A percentile compares a stretch with the other conserved stretches of the same genome.
Evolutionary conservation across 2,113 vertebrate species (phyloP).

Genomic region (Poecilia latipinna): DNA sequence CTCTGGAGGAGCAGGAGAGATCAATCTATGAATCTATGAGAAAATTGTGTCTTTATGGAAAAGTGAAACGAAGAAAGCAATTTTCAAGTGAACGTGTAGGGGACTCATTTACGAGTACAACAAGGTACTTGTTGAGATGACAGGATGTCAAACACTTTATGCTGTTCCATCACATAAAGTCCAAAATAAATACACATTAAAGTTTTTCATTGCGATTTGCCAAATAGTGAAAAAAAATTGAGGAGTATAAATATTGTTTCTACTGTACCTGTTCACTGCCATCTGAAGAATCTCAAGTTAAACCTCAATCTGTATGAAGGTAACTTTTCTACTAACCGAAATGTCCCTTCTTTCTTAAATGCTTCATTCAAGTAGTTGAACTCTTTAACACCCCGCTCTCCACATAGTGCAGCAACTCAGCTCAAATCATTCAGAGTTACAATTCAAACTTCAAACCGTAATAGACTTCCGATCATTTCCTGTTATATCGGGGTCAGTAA

Average conservation of each 20-base stretch:
- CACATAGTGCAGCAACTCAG: slow-evolving; percentile 22
- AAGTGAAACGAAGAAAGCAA: background rate
- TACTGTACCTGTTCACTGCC: background rate
- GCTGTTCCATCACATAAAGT: no score
- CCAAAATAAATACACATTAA: background rate
- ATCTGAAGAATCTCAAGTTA: background rate
- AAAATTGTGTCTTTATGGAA: background rate
- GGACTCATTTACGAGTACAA: background rate
- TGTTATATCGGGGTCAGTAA: slow-evolving; percentile 56
- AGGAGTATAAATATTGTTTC: background rate
- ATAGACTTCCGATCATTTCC: slow-evolving; percentile 61
- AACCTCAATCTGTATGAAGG: background rate
- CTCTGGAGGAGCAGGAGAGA: background rate
- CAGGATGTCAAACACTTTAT: no score
- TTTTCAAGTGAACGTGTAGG: background rate
- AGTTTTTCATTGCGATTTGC: background rate
- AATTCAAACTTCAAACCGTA: slow-evolving; percentile 57
- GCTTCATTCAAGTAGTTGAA: slow-evolving; percentile 28
- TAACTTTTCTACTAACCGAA: background rate
- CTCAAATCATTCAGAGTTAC: slow-evolving; percentile 54
- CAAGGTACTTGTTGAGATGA: no score
- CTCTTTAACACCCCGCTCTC: background rate
- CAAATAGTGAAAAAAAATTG: background rate
- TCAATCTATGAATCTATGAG: background rate
- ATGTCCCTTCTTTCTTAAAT: background rate